Conservation (phyloP, 2,797 vertebrate genomes). For the Florisuga fusca region DNA sequence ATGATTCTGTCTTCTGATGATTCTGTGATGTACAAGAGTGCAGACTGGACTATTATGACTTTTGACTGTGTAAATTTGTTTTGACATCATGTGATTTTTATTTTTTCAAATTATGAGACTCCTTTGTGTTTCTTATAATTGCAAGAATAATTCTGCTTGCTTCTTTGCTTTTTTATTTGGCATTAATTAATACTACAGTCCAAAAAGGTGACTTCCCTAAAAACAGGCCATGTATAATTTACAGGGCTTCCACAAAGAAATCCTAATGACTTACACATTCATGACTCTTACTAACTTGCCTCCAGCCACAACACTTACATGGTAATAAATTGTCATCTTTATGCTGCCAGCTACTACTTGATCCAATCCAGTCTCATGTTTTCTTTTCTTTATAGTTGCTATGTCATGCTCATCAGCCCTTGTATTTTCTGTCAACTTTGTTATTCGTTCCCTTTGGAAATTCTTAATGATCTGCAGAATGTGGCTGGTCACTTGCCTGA, state of each 20-base stretch:
- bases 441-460: not conserved
- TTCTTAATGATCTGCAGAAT: not conserved
- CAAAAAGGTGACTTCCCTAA: not conserved
- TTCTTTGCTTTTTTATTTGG: not conserved
- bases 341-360: not conserved
- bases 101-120: not conserved
- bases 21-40: not conserved
- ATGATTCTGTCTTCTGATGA: no score
- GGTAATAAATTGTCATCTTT: not conserved
- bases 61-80: not conserved
- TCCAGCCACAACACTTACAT: not conserved
- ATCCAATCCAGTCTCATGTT: not conserved
- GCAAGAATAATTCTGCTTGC: constrained; percentile 1
- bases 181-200: not conserved
- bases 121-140: constrained; percentile 1
- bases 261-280: not conserved
- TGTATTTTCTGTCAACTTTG: not conserved
- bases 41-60: not conserved
- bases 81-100: not conserved
- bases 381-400: not conserved
- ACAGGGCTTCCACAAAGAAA: not conserved
- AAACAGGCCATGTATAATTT: constrained; percentile 11
- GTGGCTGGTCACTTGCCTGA: not conserved
- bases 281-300: not conserved
- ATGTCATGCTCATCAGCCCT: not conserved